Evolutionary conservation across 2,113 vertebrate species (phyloP).

Genomic region (Illadopsis cleaveri): DNA sequence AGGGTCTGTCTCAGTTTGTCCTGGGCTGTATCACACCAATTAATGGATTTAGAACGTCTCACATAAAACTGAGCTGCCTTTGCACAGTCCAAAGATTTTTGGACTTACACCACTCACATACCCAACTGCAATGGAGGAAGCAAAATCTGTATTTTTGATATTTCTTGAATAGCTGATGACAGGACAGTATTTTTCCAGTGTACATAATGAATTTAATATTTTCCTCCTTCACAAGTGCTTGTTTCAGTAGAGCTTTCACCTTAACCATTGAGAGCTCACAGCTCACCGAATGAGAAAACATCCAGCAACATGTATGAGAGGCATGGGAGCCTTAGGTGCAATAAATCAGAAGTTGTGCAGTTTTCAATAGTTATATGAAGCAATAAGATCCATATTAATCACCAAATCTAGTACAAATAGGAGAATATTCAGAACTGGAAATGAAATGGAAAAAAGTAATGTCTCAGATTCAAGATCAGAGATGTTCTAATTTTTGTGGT

Average conservation of each 20-base stretch:
- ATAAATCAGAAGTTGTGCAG: neutral
- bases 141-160: neutral
- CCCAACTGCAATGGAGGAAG: neutral
- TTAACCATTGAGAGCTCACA: neutral
- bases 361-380: neutral
- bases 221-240: neutral
- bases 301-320: neutral
- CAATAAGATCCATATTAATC: neutral
- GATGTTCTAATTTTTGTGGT: neutral
- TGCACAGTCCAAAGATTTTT: neutral
- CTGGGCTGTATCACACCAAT: neutral
- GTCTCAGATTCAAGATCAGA: neutral
- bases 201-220: neutral
- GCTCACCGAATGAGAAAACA: neutral
- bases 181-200: neutral
- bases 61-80: neutral
- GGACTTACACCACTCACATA: neutral
- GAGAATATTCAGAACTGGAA: neutral
- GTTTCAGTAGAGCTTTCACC: neutral
- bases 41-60: fast-evolving
- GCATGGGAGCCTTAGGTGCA: neutral
- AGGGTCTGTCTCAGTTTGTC: neutral
- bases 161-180: neutral
- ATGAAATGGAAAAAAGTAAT: neutral
- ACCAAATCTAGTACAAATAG: neutral